phyloP scores from a whole-genome alignment of 2,888 invertebrate genomes.

The Cantharis nigra region DNA sequence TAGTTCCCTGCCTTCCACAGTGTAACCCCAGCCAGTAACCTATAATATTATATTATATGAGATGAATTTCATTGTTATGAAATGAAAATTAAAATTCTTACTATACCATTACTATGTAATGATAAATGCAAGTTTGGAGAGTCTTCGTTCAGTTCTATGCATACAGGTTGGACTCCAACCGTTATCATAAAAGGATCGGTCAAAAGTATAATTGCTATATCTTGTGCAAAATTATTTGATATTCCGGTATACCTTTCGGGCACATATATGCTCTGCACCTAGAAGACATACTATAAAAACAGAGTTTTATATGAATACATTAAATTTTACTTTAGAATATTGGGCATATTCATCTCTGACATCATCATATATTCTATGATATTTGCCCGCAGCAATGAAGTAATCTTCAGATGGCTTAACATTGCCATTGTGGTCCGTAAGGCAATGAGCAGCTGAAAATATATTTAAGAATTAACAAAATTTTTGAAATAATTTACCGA shows the following conservation, averaged over 20 bases:
- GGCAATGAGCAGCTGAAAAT: neutral
- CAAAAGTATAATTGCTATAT: slow-evolving; percentile 49
- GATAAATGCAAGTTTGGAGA: neutral
- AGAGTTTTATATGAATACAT: too few relatives aligned
- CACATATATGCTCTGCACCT: slow-evolving; percentile 38
- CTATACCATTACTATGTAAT: slow-evolving; percentile 31
- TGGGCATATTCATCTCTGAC: slow-evolving; percentile 31
- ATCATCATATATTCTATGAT: slow-evolving; percentile 40
- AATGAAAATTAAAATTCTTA: slow-evolving; percentile 19
- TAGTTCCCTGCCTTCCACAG: neutral
- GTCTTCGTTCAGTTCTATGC: slow-evolving; percentile 20
- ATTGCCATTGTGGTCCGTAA: slow-evolving; percentile 15
- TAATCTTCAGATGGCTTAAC: slow-evolving; percentile 18
- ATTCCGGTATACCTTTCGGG: slow-evolving; percentile 37
- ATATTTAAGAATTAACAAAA: too few relatives aligned
- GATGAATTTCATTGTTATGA: too few relatives aligned
- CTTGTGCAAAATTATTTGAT: slow-evolving; percentile 38
- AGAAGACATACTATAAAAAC: neutral
- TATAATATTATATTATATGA: neutral
- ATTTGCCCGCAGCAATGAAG: slow-evolving; percentile 44
- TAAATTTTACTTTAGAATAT: neutral
- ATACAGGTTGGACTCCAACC: slow-evolving; percentile 48
- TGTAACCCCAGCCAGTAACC: neutral
- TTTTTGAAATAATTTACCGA: too few relatives aligned
- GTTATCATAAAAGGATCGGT: slow-evolving; percentile 42